These are phyloP conservation scores for Aporrectodea caliginosa DNA, from an alignment of 1,140 invertebrate species.

Conservation along the genomic window DNA sequence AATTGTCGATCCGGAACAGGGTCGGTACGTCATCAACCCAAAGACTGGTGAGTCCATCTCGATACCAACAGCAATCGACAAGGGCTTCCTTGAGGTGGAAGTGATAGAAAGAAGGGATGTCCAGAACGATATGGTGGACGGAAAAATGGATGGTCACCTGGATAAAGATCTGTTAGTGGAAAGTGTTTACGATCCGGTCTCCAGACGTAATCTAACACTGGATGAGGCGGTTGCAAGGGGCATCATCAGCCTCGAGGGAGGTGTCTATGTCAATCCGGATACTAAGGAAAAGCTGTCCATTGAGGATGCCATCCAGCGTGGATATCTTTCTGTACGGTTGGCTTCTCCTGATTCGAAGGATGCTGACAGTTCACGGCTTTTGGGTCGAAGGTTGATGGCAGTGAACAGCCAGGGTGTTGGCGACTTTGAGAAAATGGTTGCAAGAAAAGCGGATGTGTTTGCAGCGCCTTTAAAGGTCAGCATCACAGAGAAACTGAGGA, in stretches of 20 bases:
- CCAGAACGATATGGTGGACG: conserved; percentile 70
- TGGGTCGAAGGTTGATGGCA: conserved; percentile 47
- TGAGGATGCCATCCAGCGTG: conserved; percentile 34
- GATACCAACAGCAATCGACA: conserved; percentile 69
- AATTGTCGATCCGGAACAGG: conserved; percentile 29
- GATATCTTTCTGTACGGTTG: conserved; percentile 44
- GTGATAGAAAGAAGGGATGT: conserved; percentile 72
- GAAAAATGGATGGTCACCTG: conserved; percentile 71
- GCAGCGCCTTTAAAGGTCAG: neutral
- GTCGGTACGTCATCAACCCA: conserved; percentile 62
- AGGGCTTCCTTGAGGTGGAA: conserved; percentile 73
- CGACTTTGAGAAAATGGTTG: neutral
- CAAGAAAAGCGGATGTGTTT: neutral
- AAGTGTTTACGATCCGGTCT: conserved; percentile 70
- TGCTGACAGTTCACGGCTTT: conserved; percentile 45
- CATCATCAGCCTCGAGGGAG: conserved; percentile 60
- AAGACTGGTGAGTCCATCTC: conserved; percentile 72
- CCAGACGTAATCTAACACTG: conserved; percentile 72
- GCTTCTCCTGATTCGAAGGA: conserved; percentile 48
- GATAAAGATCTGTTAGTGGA: conserved; percentile 75
- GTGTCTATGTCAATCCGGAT: conserved; percentile 45
- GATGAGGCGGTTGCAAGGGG: conserved; percentile 74
- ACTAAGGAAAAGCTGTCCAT: conserved; percentile 40
- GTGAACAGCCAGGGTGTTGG: conserved; percentile 21
- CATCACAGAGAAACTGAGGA: neutral